Evolutionary conservation across 2,797 vertebrate species (phyloP), one percentile per base, ranked within the genome.

Genomic region (Iguana delicatissima): DNA sequence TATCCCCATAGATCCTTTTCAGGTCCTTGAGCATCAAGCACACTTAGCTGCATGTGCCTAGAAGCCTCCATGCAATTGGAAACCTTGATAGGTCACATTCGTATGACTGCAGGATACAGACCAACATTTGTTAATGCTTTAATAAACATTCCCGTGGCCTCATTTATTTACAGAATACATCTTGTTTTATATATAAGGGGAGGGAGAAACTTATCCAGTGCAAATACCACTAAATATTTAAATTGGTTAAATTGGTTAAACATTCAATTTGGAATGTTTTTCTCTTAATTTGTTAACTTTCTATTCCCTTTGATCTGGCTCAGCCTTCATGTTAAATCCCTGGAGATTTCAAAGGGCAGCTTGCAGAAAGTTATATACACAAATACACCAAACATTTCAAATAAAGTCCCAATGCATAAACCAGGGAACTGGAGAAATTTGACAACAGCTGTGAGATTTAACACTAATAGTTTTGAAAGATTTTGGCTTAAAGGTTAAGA

Each of bases 401-500:
- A 97, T 97, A 96, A 97, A 96, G 94, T 93, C 95, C 29, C 94
- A 96, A 96, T 96, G 97, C 95, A 95, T 96, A 96, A 97, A 97
- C 91, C 97, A 97, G 96, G 96, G 97, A 97, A 95, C 97, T 95
- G 95, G 95, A 95, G 96, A 96, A 96, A 92, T 94, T 92, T 97
- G 96, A 97, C 96, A 97, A 97, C 97, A 97, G 97, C 97, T 98
- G 97, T 93, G 96, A 95, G 96, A 96, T 97, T 97, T 97, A 97
- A 97, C 96, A 95, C 96, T 97, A 97, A 98, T 97, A 97, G 97
- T 97, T 97, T 97, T 97, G 97, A 97, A 98, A 97, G 97, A 97
- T 97, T 97, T 97, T 97, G 97, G 97, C 97, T 98, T 95, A 96
- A 97, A 97, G 97, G 97, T 97, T 97, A 97, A 98, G 97, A 97